These are phyloP conservation scores for Pelecanoides urinatrix DNA, from an alignment of 2,113 vertebrate species.

Conservation along the genomic window DNA sequence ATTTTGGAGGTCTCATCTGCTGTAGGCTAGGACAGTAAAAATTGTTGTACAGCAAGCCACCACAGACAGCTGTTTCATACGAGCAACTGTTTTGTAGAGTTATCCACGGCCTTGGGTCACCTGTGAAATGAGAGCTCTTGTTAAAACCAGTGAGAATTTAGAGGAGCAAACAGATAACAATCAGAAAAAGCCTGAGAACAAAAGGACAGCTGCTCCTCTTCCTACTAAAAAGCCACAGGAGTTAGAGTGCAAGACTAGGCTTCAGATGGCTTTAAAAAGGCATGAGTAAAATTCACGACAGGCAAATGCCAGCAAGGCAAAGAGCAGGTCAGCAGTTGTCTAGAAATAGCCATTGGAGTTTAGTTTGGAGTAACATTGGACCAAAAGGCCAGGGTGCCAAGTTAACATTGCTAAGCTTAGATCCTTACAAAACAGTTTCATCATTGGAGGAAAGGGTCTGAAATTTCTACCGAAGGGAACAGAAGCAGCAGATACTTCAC, in stretches of 20 bases:
- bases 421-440: not conserved
- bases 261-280: slow-evolving; percentile 17
- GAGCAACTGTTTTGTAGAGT: not conserved
- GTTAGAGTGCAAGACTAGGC: not conserved
- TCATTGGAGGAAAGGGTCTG: not conserved
- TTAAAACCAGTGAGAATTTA: not conserved
- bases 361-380: not conserved
- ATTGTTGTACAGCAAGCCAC: not conserved
- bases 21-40: not conserved
- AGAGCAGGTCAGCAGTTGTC: not conserved
- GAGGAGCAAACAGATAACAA: not conserved
- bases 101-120: not conserved
- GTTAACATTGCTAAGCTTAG: not conserved
- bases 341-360: slow-evolving; percentile 15
- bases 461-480: not conserved
- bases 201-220: slow-evolving; percentile 23
- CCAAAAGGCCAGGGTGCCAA: not conserved
- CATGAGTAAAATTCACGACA: not conserved
- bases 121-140: not conserved
- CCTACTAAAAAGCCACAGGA: not conserved
- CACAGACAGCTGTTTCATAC: rapidly evolving
- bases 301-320: not conserved
- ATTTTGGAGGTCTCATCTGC: not conserved
- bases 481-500: not conserved
- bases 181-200: not conserved